Conservation (phyloP, 2,888 invertebrate genomes). For the Zonitis immaculata region DNA sequence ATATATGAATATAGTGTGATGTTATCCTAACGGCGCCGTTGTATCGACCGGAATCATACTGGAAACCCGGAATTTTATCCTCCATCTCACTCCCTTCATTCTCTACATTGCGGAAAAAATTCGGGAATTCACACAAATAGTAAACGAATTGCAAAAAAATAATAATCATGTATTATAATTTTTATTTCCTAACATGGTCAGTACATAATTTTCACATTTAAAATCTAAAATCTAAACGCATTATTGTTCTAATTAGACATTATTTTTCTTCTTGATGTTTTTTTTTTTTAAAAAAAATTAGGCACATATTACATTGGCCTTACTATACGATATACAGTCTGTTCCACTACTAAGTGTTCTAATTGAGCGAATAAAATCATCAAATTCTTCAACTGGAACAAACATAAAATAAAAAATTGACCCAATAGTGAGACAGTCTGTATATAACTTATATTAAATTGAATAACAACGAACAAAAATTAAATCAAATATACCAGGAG, state of each 20-base stretch:
- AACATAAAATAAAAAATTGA: no score
- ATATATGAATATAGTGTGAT: constrained; percentile 17
- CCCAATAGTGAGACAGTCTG: no score
- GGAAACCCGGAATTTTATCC: constrained; percentile 18
- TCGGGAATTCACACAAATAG: neutral
- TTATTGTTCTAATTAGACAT: constrained; percentile 26
- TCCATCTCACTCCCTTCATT: neutral
- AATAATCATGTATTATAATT: constrained; percentile 2
- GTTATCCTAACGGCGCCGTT: constrained; percentile 18
- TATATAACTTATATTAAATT: constrained; percentile 11
- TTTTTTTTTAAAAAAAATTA: constrained; percentile 31
- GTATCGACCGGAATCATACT: constrained; percentile 20
- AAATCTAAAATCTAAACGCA: constrained; percentile 13
- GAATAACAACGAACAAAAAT: no score
- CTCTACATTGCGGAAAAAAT: neutral
- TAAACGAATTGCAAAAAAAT: no score
- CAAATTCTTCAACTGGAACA: no score
- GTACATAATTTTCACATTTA: constrained; percentile 21
- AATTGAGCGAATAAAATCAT: no score
- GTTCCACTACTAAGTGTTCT: no score
- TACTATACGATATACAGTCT: no score
- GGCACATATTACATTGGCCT: constrained; percentile 35
- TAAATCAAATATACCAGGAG: neutral
- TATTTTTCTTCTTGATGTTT: constrained; percentile 21
- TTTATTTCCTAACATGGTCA: constrained; percentile 23